phyloP scores from a whole-genome alignment of 2,888 invertebrate species.

The Drosophila stalkeri region DNA sequence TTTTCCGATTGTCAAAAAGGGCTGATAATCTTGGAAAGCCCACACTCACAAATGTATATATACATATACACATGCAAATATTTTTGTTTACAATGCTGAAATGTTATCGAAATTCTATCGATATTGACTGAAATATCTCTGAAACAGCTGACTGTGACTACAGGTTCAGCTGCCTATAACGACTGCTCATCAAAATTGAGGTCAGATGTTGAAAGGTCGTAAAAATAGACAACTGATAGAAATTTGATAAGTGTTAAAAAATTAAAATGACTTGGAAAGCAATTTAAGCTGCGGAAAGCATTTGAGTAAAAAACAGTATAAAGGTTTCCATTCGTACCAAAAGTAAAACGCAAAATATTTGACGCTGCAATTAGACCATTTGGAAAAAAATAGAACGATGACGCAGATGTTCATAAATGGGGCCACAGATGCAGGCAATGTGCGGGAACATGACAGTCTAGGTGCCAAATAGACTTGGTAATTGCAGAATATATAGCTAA shows the following conservation, averaged over 20 bases:
- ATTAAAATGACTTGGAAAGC: neutral
- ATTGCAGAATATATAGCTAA: neutral
- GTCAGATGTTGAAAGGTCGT: constrained; percentile 17
- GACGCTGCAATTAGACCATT: constrained; percentile 25
- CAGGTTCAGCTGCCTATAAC: constrained; percentile 26
- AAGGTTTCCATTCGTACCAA: constrained; percentile 25
- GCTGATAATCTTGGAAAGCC: constrained; percentile 60
- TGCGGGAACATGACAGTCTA: constrained; percentile 73
- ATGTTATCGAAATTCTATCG: constrained; percentile 41
- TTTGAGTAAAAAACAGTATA: constrained; percentile 15
- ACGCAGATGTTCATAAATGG: constrained; percentile 79
- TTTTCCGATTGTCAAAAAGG: constrained; percentile 46
- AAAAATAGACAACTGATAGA: neutral
- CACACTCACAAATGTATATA: constrained; percentile 4
- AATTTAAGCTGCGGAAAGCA: neutral
- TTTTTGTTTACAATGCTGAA: constrained; percentile 46
- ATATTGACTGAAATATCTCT: constrained; percentile 12
- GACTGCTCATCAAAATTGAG: constrained; percentile 8
- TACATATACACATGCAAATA: constrained; percentile 10
- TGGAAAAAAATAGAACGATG: constrained; percentile 47
- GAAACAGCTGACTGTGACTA: constrained; percentile 41
- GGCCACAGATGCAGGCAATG: constrained; percentile 68
- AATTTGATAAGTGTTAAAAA: neutral
- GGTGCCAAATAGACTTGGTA: constrained; percentile 55
- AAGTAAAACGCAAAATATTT: constrained; percentile 34